Conservation (phyloP, 2,113 vertebrate species). For the Leucosticte australis region DNA sequence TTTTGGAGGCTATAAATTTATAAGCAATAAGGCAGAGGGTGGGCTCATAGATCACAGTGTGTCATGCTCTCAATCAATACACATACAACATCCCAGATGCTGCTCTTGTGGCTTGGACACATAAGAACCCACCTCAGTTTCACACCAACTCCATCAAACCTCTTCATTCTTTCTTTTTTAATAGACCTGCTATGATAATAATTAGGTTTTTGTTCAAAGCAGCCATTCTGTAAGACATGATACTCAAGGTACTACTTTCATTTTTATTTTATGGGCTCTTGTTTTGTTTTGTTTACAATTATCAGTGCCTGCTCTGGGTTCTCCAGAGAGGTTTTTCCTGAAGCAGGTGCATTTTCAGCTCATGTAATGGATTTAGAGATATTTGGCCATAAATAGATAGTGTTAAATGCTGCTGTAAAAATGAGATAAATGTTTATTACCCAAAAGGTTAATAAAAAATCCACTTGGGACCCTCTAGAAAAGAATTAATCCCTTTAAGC, state of each 20-base stretch:
- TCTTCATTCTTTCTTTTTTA: not conserved
- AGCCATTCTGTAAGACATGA: constrained; percentile 29
- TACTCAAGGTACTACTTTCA: constrained; percentile 49
- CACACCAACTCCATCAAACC: not conserved
- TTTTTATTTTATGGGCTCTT: constrained; percentile 49
- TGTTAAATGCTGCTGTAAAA: constrained; percentile 61
- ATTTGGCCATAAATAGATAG: constrained; percentile 61
- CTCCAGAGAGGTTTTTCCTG: constrained; percentile 10
- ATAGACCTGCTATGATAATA: not conserved
- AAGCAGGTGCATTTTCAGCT: constrained; percentile 59
- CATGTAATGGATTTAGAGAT: constrained; percentile 64
- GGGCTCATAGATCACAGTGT: not conserved
- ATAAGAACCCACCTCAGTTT: not conserved
- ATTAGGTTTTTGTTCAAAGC: constrained; percentile 12
- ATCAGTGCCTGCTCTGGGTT: not conserved
- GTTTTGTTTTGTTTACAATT: constrained; percentile 62
- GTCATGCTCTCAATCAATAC: not conserved
- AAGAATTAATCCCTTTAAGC: constrained; percentile 52
- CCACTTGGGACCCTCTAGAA: constrained; percentile 33
- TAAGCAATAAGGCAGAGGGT: not conserved
- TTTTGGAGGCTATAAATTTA: not conserved
- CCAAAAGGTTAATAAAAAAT: constrained; percentile 62
- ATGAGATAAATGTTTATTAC: constrained; percentile 67
- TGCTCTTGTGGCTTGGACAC: not conserved
- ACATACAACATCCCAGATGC: not conserved